Evolutionary conservation across 2,113 vertebrate species (phyloP).

Genomic region (Elephas maximus): DNA sequence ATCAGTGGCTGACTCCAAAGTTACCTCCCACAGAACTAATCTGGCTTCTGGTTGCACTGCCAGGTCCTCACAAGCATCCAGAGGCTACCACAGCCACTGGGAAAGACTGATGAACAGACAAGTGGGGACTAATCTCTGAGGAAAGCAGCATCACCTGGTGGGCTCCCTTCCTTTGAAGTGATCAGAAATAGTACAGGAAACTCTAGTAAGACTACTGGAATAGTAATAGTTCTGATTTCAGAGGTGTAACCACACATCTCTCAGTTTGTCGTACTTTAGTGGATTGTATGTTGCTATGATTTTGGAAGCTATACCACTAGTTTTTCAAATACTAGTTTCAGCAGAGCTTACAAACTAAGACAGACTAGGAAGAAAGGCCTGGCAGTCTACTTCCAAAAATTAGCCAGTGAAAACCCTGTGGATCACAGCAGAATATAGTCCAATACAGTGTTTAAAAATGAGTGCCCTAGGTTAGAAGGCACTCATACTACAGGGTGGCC

Average conservation of each 20-base stretch:
- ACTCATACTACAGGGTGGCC: too few species aligned
- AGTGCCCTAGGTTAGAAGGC: too few species aligned
- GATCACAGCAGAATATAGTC: too few species aligned
- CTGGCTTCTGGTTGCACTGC: background rate
- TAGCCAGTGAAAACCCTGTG: too few species aligned
- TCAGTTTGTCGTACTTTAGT: too few species aligned
- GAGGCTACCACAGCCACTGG: background rate
- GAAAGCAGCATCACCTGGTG: background rate
- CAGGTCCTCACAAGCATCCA: background rate
- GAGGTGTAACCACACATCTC: background rate
- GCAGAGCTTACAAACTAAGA: too few species aligned
- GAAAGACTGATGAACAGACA: background rate
- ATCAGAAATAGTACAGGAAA: background rate
- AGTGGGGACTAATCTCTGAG: background rate
- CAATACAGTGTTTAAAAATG: too few species aligned
- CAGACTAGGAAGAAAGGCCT: too few species aligned
- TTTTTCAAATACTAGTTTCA: too few species aligned
- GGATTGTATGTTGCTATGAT: too few species aligned
- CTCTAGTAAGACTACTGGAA: background rate
- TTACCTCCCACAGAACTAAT: background rate
- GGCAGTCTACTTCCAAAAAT: too few species aligned
- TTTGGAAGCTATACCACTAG: too few species aligned
- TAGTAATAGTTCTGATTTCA: background rate
- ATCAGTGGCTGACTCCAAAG: background rate
- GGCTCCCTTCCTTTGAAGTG: background rate